phyloP scores from a whole-genome alignment of 2,113 vertebrate genomes.

The Garra rufa region DNA sequence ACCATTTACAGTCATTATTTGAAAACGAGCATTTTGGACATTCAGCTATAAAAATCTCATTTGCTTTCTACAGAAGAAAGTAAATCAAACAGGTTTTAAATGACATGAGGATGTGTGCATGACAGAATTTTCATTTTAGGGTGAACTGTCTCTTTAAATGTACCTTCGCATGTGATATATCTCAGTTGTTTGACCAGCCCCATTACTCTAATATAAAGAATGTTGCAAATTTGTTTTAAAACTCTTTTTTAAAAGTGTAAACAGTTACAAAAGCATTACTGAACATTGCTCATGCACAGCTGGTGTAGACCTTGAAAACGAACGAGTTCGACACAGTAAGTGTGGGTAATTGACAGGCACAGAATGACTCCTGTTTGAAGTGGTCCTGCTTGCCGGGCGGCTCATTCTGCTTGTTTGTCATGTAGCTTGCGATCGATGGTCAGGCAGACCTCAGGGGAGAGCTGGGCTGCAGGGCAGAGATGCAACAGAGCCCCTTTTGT shows the following conservation, averaged over 20 bases:
- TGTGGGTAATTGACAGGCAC: constrained; percentile 70
- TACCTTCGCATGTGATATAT: neutral
- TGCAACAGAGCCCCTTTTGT: constrained; percentile 44
- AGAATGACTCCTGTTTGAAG: constrained; percentile 53
- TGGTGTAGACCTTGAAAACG: constrained; percentile 13
- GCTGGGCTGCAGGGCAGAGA: constrained; percentile 44
- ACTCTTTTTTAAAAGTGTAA: constrained; percentile 5
- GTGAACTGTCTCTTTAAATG: neutral
- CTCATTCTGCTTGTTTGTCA: constrained; percentile 66
- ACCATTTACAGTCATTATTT: neutral
- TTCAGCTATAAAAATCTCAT: neutral
- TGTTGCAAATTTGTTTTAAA: neutral
- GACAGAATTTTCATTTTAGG: neutral
- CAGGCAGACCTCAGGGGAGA: constrained; percentile 62
- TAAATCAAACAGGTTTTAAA: neutral
- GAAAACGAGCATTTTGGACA: neutral
- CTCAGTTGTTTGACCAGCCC: neutral
- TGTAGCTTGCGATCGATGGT: constrained; percentile 70
- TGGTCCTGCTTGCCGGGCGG: constrained; percentile 43
- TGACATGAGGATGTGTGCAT: neutral
- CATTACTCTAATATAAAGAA: neutral
- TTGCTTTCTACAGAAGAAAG: neutral
- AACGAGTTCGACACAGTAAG: constrained; percentile 38
- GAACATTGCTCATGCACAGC: constrained; percentile 38
- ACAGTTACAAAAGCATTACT: constrained; percentile 37